Evolutionary conservation across 1,140 invertebrate species (phyloP).

Genomic region (Archivesica marissinica): DNA sequence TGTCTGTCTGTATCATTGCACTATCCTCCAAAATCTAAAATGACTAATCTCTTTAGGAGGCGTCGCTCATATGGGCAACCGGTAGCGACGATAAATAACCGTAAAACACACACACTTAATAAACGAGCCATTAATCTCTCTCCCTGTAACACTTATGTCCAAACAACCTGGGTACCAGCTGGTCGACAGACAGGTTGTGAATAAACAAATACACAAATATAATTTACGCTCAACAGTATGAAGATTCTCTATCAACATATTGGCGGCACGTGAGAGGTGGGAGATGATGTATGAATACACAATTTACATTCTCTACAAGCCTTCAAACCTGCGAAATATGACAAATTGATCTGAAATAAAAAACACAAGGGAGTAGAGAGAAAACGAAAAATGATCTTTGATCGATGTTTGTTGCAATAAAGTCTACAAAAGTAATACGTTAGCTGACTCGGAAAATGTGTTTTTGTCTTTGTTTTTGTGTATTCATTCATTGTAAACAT

Average conservation of each 20-base stretch:
- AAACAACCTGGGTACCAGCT: slow-evolving; percentile 15
- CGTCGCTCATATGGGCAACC: too few species aligned
- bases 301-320: slow-evolving; percentile 15
- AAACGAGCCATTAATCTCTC: slow-evolving; percentile 5
- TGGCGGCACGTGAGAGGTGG: background rate
- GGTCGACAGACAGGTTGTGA: background rate
- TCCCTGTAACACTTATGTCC: background rate
- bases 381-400: background rate
- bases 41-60: too few species aligned
- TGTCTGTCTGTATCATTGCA: too few species aligned
- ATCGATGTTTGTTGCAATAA: slow-evolving; percentile 1
- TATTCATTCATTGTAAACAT: slow-evolving; percentile 11
- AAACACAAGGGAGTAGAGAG: background rate
- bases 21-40: too few species aligned
- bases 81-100: too few species aligned
- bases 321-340: background rate
- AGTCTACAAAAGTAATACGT: background rate
- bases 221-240: background rate
- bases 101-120: slow-evolving; percentile 3
- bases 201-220: background rate
- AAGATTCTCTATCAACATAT: background rate
- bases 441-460: background rate
- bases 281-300: slow-evolving; percentile 14
- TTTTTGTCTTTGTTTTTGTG: background rate
- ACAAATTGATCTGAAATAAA: background rate